Conservation (phyloP, 2,797 vertebrate genomes). For the Pipistrellus kuhlii region DNA sequence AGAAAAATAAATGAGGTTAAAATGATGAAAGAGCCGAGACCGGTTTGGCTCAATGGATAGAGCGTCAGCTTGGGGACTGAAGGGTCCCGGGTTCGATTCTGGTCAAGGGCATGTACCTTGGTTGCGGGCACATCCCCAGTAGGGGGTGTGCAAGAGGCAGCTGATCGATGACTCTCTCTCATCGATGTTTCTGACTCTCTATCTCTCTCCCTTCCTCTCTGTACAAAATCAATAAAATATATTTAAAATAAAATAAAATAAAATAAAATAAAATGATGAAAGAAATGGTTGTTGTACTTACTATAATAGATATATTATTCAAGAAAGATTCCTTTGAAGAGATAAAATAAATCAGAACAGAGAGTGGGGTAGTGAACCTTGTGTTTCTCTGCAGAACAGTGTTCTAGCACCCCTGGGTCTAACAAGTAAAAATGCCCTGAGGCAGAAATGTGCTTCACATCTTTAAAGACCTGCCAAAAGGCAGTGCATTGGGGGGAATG, state of each 20-base stretch:
- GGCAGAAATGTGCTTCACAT: not conserved
- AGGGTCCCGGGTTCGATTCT: too few relatives aligned
- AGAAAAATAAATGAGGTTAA: not conserved
- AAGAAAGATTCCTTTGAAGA: not conserved
- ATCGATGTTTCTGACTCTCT: too few relatives aligned
- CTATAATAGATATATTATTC: not conserved
- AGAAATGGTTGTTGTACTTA: fast-evolving
- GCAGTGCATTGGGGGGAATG: not conserved
- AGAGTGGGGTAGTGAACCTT: not conserved
- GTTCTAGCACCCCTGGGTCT: not conserved
- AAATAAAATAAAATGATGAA: not conserved
- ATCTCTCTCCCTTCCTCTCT: too few relatives aligned
- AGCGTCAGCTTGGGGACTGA: too few relatives aligned
- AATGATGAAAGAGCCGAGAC: not conserved
- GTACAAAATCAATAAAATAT: too few relatives aligned
- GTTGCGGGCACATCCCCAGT: too few relatives aligned
- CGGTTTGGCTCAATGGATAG: too few relatives aligned
- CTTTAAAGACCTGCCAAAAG: not conserved
- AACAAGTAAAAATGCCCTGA: not conserved
- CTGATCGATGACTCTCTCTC: too few relatives aligned
- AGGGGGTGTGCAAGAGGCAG: too few relatives aligned
- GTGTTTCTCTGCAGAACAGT: not conserved
- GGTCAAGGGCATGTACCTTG: too few relatives aligned
- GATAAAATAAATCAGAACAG: not conserved
- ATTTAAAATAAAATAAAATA: too few relatives aligned